These are phyloP conservation scores for Ganaspis brasiliensis DNA, from an alignment of 2,888 invertebrate species.

Conservation along the genomic window DNA sequence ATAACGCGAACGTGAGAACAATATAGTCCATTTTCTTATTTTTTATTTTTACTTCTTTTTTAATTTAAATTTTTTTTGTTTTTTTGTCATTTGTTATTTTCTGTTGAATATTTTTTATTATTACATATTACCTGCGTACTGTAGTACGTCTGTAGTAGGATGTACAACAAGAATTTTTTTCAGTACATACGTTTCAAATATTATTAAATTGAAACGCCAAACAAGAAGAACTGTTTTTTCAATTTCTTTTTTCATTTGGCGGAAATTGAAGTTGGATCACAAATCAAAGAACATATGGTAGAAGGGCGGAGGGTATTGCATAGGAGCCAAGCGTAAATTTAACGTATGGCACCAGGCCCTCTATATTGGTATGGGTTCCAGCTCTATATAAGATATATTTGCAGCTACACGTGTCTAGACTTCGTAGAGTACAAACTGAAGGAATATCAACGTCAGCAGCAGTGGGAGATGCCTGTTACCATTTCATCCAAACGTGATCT, in stretches of 20 bases:
- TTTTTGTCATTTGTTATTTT: no score
- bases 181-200: no score
- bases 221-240: background rate
- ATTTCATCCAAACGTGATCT: constrained; percentile 80
- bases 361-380: constrained; percentile 3
- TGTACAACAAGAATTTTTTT: no score
- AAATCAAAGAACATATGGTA: constrained; percentile 33
- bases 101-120: no score
- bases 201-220: background rate
- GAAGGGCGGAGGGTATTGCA: constrained; percentile 18
- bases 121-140: no score
- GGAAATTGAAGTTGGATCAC: constrained; percentile 27
- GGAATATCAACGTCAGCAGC: constrained; percentile 65
- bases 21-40: no score
- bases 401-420: constrained; percentile 44
- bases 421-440: constrained; percentile 20
- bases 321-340: constrained; percentile 4
- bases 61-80: no score
- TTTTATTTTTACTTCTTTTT: no score
- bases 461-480: constrained; percentile 70
- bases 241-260: constrained; percentile 14
- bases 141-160: no score
- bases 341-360: background rate
- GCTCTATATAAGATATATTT: background rate
- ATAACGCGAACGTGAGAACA: no score